These are phyloP conservation scores for Cerastoderma edule DNA, from an alignment of 2,888 invertebrate genomes.

Conservation along the genomic window DNA sequence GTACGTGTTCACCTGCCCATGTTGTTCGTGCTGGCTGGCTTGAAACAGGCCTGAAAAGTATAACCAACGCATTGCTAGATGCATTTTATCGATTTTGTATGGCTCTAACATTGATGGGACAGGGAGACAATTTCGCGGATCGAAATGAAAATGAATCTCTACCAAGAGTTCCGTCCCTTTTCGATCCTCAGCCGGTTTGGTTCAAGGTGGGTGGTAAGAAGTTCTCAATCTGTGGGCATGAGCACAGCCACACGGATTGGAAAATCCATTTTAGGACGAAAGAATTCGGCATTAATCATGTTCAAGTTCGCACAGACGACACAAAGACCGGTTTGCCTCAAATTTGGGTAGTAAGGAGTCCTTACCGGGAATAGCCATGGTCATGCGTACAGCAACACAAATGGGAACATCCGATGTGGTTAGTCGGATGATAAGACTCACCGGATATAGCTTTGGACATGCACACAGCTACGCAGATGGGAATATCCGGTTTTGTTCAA, in stretches of 20 bases:
- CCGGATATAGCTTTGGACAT: slow-evolving; percentile 82
- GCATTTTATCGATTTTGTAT: no score
- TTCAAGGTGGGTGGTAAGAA: no score
- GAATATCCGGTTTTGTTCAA: slow-evolving; percentile 81
- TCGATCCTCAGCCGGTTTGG: slow-evolving; percentile 76
- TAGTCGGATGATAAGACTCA: slow-evolving; percentile 80
- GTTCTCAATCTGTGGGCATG: slow-evolving; percentile 42
- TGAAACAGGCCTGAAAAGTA: slow-evolving; percentile 73
- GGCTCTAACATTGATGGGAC: not conserved
- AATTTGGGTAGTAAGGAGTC: not conserved
- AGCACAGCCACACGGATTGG: not conserved
- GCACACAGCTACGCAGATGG: slow-evolving; percentile 76
- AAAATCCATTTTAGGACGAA: not conserved
- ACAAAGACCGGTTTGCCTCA: slow-evolving; percentile 61
- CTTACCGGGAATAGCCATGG: slow-evolving; percentile 79
- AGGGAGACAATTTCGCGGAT: not conserved
- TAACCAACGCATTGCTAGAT: no score
- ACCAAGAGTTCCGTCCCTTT: not conserved
- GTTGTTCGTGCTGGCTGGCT: slow-evolving; percentile 65
- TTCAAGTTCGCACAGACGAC: slow-evolving; percentile 79
- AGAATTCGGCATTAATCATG: not conserved
- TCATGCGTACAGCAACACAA: slow-evolving; percentile 78
- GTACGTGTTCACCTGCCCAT: slow-evolving; percentile 70
- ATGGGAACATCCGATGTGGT: no score
- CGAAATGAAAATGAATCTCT: not conserved